These are phyloP conservation scores for Brachionus angularis DNA, from an alignment of 1,140 invertebrate species.

Conservation along the genomic window DNA sequence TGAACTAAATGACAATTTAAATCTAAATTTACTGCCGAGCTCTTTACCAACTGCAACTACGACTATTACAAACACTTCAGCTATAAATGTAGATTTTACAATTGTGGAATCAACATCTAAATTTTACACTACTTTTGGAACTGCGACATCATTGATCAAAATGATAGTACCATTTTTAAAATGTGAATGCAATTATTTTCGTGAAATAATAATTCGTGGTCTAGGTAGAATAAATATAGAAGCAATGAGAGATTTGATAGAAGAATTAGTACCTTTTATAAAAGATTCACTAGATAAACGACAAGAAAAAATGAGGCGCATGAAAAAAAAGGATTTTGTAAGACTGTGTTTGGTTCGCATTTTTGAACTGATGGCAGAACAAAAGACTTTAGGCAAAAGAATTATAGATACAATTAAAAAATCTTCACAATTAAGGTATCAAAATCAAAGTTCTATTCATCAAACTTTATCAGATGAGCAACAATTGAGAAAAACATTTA, in stretches of 20 bases:
- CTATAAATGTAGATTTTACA: neutral
- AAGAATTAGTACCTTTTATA: constrained; percentile 82
- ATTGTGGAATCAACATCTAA: neutral
- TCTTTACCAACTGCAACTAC: neutral
- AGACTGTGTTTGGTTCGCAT: constrained; percentile 82
- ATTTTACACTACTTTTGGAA: constrained; percentile 44
- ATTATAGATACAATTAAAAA: constrained; percentile 12
- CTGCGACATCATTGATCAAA: constrained; percentile 74
- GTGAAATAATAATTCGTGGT: constrained; percentile 85
- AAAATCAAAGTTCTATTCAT: neutral
- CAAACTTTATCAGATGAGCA: constrained; percentile 1
- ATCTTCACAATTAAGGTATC: neutral
- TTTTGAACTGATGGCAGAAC: constrained; percentile 80
- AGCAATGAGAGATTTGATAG: constrained; percentile 85
- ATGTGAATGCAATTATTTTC: constrained; percentile 84
- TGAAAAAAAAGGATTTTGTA: constrained; percentile 79
- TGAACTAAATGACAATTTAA: too few relatives aligned
- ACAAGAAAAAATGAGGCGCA: constrained; percentile 86
- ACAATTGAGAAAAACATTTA: constrained; percentile 27
- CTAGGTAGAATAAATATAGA: constrained; percentile 85
- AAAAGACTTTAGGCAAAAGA: neutral
- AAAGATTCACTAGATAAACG: constrained; percentile 95
- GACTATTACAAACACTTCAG: neutral
- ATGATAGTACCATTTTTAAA: constrained; percentile 76
- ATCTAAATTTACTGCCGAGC: neutral